Conservation (phyloP, 2,888 invertebrate genomes). For the Eueremaeus valkanovi region DNA sequence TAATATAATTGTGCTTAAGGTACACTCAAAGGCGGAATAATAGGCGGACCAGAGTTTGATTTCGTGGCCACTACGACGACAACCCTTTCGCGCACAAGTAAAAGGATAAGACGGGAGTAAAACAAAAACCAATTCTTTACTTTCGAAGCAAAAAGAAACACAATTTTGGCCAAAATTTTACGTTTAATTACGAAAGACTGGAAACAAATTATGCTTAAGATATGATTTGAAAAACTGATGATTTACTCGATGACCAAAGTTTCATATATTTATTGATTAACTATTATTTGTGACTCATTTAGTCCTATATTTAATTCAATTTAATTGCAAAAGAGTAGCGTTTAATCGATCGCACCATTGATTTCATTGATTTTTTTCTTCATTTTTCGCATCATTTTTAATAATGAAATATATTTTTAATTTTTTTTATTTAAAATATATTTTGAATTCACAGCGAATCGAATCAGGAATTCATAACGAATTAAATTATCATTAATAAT, state of each 20-base stretch:
- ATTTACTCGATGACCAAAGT: neutral
- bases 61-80: constrained; percentile 25
- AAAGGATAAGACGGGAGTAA: constrained; percentile 6
- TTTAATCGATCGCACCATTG: neutral
- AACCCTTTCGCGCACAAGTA: constrained; percentile 24
- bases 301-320: too few species aligned
- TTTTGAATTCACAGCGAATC: too few species aligned
- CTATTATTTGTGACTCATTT: too few species aligned
- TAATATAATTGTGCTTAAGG: neutral
- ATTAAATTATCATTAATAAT: too few species aligned
- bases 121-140: neutral
- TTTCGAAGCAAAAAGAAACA: neutral
- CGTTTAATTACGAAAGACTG: too few species aligned
- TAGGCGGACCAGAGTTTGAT: constrained; percentile 24
- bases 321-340: too few species aligned
- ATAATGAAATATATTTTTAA: neutral
- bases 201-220: too few species aligned
- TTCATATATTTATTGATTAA: neutral
- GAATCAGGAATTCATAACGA: too few species aligned
- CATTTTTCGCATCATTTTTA: neutral
- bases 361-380: neutral
- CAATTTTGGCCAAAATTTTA: too few species aligned
- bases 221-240: too few species aligned
- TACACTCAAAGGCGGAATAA: neutral
- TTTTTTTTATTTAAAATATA: neutral